These are phyloP conservation scores for Phycodurus eques DNA, from an alignment of 2,113 vertebrate genomes.

Conservation along the genomic window DNA sequence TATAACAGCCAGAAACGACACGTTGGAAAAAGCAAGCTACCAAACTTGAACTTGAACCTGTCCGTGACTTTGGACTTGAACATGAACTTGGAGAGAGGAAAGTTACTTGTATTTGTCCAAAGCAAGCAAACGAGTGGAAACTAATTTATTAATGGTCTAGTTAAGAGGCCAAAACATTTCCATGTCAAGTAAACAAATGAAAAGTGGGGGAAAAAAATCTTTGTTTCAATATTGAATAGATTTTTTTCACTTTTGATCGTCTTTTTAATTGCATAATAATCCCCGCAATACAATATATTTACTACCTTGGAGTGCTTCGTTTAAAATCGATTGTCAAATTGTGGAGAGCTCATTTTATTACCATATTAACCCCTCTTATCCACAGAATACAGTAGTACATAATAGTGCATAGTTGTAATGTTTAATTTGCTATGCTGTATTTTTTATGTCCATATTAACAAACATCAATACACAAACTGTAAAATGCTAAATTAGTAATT, in stretches of 20 bases:
- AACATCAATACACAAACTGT: background rate
- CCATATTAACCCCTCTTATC: background rate
- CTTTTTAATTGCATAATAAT: background rate
- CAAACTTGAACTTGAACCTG: conserved; percentile 9
- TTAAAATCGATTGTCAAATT: too few species aligned
- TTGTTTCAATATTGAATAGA: too few species aligned
- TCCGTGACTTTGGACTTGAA: background rate
- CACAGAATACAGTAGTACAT: background rate
- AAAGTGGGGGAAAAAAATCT: too few species aligned
- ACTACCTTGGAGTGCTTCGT: too few species aligned
- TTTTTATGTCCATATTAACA: background rate
- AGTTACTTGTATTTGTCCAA: background rate
- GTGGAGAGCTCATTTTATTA: background rate
- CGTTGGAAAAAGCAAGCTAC: background rate
- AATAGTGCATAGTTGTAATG: background rate
- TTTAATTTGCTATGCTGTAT: background rate
- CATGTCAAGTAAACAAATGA: background rate
- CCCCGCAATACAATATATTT: too few species aligned
- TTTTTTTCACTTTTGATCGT: background rate
- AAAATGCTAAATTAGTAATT: background rate
- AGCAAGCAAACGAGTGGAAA: background rate
- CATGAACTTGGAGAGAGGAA: conserved; percentile 6
- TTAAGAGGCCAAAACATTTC: background rate
- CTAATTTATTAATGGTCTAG: too few species aligned
- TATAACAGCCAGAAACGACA: background rate